These are phyloP conservation scores for Acronicta aceris DNA, from an alignment of 2,888 invertebrate genomes.

Conservation along the genomic window DNA sequence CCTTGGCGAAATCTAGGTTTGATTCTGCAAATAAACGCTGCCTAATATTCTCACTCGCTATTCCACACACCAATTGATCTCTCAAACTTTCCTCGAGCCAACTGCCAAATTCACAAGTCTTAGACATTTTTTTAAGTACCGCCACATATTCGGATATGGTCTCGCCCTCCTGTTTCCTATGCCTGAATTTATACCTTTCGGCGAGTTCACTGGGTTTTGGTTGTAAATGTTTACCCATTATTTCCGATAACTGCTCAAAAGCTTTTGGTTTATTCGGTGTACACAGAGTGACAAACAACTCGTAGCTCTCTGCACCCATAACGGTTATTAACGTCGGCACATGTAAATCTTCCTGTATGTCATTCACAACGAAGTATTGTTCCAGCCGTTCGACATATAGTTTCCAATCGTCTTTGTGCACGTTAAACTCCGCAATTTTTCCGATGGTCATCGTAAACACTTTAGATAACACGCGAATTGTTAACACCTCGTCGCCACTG, in stretches of 20 bases:
- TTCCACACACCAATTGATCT: slow-evolving; percentile 50
- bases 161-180: not conserved
- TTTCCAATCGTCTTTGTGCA: too few relatives aligned
- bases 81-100: slow-evolving; percentile 47
- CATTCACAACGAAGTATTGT: too few relatives aligned
- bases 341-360: too few relatives aligned
- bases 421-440: too few relatives aligned
- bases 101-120: slow-evolving; percentile 27
- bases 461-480: too few relatives aligned
- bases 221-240: not conserved
- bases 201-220: not conserved
- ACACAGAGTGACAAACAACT: slow-evolving; percentile 8
- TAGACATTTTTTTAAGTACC: slow-evolving; percentile 27
- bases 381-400: too few relatives aligned
- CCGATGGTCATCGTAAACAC: too few relatives aligned
- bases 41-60: slow-evolving; percentile 34
- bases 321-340: slow-evolving; percentile 10
- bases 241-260: not conserved
- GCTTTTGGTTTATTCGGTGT: slow-evolving; percentile 9
- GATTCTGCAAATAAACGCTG: slow-evolving; percentile 48
- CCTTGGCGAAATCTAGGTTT: slow-evolving; percentile 15
- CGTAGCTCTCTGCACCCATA: slow-evolving; percentile 11
- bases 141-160: slow-evolving; percentile 25
- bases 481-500: too few relatives aligned
- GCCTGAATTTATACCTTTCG: slow-evolving; percentile 2